These are phyloP conservation scores for Microcebus murinus DNA, from an alignment of 2,113 vertebrate species.

Conservation along the genomic window DNA sequence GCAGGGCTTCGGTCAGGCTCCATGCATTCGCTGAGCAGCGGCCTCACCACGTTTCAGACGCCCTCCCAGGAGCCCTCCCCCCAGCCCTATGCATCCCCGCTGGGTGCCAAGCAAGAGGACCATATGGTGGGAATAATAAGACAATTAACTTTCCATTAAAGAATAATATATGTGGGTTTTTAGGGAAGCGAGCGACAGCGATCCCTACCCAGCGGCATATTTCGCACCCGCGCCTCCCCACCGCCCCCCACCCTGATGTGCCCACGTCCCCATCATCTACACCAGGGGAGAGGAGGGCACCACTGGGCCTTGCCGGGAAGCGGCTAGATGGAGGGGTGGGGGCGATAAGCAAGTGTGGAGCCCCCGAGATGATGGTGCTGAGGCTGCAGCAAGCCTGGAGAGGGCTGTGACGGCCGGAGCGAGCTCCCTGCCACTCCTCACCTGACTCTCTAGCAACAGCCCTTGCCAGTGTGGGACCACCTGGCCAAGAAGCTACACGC, in stretches of 20 bases:
- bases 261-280: background rate
- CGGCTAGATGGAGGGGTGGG: background rate
- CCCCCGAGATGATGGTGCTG: background rate
- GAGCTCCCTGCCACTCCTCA: background rate
- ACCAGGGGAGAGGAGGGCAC: background rate
- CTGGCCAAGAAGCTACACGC: background rate
- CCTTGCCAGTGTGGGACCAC: accelerated
- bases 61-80: conserved; percentile 62
- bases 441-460: background rate
- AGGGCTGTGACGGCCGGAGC: background rate
- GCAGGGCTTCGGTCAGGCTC: background rate
- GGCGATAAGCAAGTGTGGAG: background rate
- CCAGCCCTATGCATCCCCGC: conserved; percentile 75
- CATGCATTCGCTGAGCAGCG: background rate
- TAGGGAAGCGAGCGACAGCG: conserved; percentile 82
- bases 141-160: conserved; percentile 89
- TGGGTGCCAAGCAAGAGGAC: conserved; percentile 83
- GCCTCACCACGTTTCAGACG: conserved; percentile 36
- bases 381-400: background rate
- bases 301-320: background rate
- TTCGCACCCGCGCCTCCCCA: conserved; percentile 42
- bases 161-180: conserved; percentile 89
- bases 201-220: conserved; percentile 81
- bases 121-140: conserved; percentile 89
- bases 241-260: background rate